Conservation (phyloP, 2,113 vertebrate species). For the Odontesthes bonariensis region DNA sequence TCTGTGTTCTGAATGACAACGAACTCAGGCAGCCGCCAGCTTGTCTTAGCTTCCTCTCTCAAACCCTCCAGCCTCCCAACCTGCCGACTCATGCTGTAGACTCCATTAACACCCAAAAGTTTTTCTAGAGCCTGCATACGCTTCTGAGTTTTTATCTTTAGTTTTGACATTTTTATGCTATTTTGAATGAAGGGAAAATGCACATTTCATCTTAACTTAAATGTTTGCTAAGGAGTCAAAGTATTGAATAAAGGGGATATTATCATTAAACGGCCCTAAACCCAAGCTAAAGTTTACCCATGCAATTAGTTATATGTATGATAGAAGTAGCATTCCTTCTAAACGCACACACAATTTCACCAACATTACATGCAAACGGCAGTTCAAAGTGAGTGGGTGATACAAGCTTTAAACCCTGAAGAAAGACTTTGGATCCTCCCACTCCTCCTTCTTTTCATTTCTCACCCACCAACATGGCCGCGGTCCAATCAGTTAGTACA, state of each 20-base stretch:
- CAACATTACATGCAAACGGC: conserved; percentile 46
- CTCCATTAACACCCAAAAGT: conserved; percentile 53
- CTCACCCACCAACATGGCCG: conserved; percentile 68
- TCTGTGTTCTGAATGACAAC: conserved; percentile 79
- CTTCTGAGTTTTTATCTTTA: not conserved
- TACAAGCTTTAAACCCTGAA: conserved; percentile 66
- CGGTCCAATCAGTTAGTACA: conserved; percentile 64
- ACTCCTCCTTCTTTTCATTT: conserved; percentile 64
- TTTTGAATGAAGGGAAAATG: not conserved
- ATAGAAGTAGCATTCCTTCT: conserved; percentile 24
- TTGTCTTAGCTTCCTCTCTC: conserved; percentile 61
- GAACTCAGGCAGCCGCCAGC: conserved; percentile 64
- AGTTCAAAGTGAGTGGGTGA: conserved; percentile 64
- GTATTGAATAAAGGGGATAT: not conserved
- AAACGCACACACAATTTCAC: conserved; percentile 32
- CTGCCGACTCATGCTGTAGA: conserved; percentile 61
- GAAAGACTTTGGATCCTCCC: conserved; percentile 64
- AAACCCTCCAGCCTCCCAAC: conserved; percentile 59
- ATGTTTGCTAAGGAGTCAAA: conserved; percentile 16
- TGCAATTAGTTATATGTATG: conserved; percentile 21
- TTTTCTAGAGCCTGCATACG: conserved; percentile 17
- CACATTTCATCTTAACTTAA: not conserved
- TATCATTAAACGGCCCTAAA: not conserved
- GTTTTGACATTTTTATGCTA: conserved; percentile 1
- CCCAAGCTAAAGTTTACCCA: not conserved